Percentiles rank a stretch among this genome's conserved stretches.
Conservation (phyloP, 2,113 vertebrate genomes). For the Podarcis cretensis region DNA sequence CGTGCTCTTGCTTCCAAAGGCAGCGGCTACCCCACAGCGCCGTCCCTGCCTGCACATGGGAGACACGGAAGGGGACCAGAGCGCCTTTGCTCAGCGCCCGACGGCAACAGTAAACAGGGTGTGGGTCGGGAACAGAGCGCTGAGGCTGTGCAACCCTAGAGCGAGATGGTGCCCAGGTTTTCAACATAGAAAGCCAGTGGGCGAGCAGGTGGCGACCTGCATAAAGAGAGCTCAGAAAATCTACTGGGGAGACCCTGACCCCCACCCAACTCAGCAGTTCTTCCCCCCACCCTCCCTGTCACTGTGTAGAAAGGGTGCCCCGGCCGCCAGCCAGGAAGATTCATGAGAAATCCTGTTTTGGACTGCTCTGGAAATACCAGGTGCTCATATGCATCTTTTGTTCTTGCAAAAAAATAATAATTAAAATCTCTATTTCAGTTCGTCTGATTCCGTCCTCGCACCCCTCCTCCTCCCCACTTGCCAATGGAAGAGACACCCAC, state of each 20-base stretch:
- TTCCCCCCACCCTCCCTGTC: not conserved
- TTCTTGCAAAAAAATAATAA: no score
- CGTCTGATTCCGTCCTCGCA: not conserved
- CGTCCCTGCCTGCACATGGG: not conserved
- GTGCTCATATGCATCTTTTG: not conserved
- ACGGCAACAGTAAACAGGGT: not conserved
- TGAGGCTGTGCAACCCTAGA: not conserved
- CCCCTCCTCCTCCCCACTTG: not conserved
- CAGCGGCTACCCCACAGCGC: not conserved
- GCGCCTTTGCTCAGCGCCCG: not conserved
- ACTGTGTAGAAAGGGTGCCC: not conserved
- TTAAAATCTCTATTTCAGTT: no score
- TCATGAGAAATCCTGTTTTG: not conserved
- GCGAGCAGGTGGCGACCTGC: not conserved
- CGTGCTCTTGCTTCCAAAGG: not conserved
- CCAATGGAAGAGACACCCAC: conserved; percentile 39
- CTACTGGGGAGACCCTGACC: not conserved
- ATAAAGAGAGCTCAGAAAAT: not conserved
- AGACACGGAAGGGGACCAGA: not conserved
- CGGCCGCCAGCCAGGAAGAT: not conserved
- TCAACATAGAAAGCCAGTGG: not conserved
- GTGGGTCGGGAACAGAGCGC: not conserved
- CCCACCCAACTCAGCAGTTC: no score
- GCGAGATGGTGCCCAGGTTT: not conserved
- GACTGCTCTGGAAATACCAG: not conserved